Evolutionary conservation across 2,797 vertebrate species (phyloP), one percentile per base, ranked within the genome.

Genomic region (Podargus strigoides): DNA sequence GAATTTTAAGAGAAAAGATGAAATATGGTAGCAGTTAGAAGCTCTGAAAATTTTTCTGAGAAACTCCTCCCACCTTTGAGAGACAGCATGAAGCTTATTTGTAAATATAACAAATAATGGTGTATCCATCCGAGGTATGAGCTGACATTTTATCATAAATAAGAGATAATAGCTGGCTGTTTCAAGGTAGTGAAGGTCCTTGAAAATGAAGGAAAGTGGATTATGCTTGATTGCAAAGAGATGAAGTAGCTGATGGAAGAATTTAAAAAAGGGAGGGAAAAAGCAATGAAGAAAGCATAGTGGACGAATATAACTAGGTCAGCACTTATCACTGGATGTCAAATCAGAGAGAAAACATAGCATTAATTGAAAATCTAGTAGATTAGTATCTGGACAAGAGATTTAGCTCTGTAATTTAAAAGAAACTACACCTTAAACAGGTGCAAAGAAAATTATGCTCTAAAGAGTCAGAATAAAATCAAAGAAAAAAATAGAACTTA

Each of bases 1-100:
- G 28, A 93, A 83, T 87, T 94, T 87, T 70, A 92, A 77, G 14
- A 19, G 15, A 11, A 66, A 26, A 49, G 5, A 74, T 85, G 41
- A 95, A 87, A 74, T 82, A 90, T 59, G 12, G 7, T 41, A 66
- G 63, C 37, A 82, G 49, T 56, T 87, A 73, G 15, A 15, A 37
- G n/a, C 23, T 82, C 56, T 67, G 70, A 93, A 90, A 89, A 90
- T 79, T 82, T 87, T 93, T 87, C 89, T 67, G 72, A 80, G 47
- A 85, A 91, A 77, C 41, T 91, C 75, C 82, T 95, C 78, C 82
- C 37, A 64, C 63, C 14, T 60, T 41, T 74, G 72, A 90, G 59
- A 76, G 13, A 34, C 9, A 85, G 17, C 9, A 70, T 46, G 60
- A 80, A 70, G 41, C 27, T 77, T 85, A 64, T 83, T 83, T 80